phyloP scores from a whole-genome alignment of 2,888 invertebrate species.

The Tetanocera ferruginea region DNA sequence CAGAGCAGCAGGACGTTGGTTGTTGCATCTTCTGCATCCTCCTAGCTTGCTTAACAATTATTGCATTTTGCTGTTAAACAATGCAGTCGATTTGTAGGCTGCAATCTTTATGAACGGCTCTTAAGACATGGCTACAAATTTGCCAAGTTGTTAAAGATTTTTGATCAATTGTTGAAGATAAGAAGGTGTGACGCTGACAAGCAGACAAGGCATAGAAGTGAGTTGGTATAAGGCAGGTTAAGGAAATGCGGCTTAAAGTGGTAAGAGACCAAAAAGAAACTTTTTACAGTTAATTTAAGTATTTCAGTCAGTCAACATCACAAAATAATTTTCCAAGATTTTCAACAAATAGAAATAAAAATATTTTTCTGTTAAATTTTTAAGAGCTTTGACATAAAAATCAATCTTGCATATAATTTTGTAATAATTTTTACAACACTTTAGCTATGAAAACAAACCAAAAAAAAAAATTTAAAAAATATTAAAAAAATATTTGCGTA shows the following conservation, averaged over 20 bases:
- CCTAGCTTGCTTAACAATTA: conserved; percentile 44
- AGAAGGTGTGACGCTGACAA: conserved; percentile 37
- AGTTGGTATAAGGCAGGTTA: not conserved
- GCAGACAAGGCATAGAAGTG: conserved; percentile 1
- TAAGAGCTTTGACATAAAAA: conserved; percentile 12
- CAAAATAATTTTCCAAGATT: not conserved
- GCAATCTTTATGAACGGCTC: not conserved
- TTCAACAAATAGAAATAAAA: not conserved
- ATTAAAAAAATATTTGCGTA: not conserved
- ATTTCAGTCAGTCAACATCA: no score
- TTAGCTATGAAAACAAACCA: not conserved
- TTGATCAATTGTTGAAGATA: conserved; percentile 37
- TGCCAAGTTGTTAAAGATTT: conserved; percentile 35
- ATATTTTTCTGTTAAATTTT: not conserved
- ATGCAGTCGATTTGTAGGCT: conserved; percentile 31
- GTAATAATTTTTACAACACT: conserved; percentile 1
- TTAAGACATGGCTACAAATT: conserved; percentile 30
- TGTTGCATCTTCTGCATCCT: not conserved
- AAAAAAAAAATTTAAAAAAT: conserved; percentile 3
- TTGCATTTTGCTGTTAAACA: conserved; percentile 52
- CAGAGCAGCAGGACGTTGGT: not conserved
- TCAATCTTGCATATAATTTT: conserved; percentile 24
- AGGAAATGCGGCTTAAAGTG: no score
- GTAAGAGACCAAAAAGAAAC: no score
- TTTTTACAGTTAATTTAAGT: no score